Evolutionary conservation across 2,888 invertebrate genomes (phyloP).

Genomic region (Eucriotettix oculatus): DNA sequence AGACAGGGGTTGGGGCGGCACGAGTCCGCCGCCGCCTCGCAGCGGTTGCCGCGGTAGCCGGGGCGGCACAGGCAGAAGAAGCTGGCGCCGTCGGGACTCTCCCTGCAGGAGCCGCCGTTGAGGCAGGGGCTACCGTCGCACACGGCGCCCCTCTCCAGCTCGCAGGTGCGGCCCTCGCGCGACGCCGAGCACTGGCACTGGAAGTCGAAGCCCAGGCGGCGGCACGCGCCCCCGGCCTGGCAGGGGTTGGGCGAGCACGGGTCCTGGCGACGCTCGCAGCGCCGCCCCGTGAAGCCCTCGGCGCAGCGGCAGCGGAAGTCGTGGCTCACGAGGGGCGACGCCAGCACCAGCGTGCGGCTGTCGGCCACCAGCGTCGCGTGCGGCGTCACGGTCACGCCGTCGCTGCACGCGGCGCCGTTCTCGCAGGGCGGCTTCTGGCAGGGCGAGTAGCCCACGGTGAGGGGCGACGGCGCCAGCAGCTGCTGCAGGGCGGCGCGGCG

Average conservation of each 20-base stretch:
- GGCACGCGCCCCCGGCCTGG: slow-evolving; percentile 65
- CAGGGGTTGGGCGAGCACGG: slow-evolving; percentile 86
- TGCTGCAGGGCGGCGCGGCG: slow-evolving; percentile 47
- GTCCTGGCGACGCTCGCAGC: slow-evolving; percentile 74
- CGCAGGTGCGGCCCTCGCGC: slow-evolving; percentile 69
- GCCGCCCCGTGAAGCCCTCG: slow-evolving; percentile 66
- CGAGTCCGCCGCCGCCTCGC: slow-evolving; percentile 74
- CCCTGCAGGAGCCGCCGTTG: slow-evolving; percentile 83
- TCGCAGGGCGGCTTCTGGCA: slow-evolving; percentile 53
- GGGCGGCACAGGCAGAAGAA: slow-evolving; percentile 86
- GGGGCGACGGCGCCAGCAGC: slow-evolving; percentile 39
- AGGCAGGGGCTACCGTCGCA: slow-evolving; percentile 75
- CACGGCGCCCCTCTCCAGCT: slow-evolving; percentile 65
- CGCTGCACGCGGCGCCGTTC: slow-evolving; percentile 62
- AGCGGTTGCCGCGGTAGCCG: slow-evolving; percentile 80
- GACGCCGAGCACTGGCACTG: slow-evolving; percentile 63
- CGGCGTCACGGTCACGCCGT: slow-evolving; percentile 43
- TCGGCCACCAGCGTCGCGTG: slow-evolving; percentile 59
- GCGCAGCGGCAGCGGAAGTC: slow-evolving; percentile 66
- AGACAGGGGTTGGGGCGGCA: slow-evolving; percentile 89
- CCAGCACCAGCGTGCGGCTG: slow-evolving; percentile 64
- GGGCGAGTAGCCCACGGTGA: slow-evolving; percentile 60
- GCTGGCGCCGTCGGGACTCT: slow-evolving; percentile 70
- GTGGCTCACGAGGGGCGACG: slow-evolving; percentile 63
- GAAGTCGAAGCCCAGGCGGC: slow-evolving; percentile 68